Percentiles rank a stretch among this genome's conserved stretches.
These are phyloP conservation scores for Palythoa heliodiscus DNA, from an alignment of 92 coral and sea anemone species.

Conservation along the genomic window DNA sequence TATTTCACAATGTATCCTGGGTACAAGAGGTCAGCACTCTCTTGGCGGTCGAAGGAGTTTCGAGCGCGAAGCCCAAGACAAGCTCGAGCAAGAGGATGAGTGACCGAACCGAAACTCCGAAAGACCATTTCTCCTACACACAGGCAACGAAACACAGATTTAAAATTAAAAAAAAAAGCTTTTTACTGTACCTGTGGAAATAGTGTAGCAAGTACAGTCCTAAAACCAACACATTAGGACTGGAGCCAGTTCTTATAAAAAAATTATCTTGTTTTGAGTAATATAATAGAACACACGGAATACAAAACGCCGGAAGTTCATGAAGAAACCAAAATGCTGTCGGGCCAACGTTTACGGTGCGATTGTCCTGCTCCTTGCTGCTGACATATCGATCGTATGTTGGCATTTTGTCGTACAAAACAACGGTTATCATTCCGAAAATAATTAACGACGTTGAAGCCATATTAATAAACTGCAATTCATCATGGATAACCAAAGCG, in stretches of 20 bases:
- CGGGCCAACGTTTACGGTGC: constrained; percentile 49
- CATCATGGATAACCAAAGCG: constrained; percentile 48
- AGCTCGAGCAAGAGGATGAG: too few relatives aligned
- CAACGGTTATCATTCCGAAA: constrained; percentile 51
- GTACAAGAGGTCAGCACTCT: too few relatives aligned
- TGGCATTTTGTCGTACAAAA: constrained; percentile 58
- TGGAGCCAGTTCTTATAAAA: constrained; percentile 42
- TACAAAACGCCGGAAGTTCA: constrained; percentile 74
- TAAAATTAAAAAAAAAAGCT: too few relatives aligned
- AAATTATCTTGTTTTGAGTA: constrained; percentile 54
- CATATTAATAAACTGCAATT: constrained; percentile 61
- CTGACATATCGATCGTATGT: constrained; percentile 74
- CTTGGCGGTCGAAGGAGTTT: too few relatives aligned
- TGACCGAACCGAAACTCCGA: too few relatives aligned
- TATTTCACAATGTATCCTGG: too few relatives aligned
- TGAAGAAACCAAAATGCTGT: constrained; percentile 86
- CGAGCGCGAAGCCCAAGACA: too few relatives aligned
- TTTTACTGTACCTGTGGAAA: constrained; percentile 68
- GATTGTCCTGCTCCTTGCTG: constrained; percentile 45
- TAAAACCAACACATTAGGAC: constrained; percentile 73
- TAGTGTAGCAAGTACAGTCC: constrained; percentile 72
- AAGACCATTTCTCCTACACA: too few relatives aligned
- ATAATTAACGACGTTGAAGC: constrained; percentile 58
- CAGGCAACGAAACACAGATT: too few relatives aligned
- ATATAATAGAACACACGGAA: constrained; percentile 68